Percentiles rank a stretch among this genome's conserved stretches.
These are phyloP conservation scores for Stomatorhinus ivindoensis DNA, from an alignment of 2,113 vertebrate species.

Conservation along the genomic window DNA sequence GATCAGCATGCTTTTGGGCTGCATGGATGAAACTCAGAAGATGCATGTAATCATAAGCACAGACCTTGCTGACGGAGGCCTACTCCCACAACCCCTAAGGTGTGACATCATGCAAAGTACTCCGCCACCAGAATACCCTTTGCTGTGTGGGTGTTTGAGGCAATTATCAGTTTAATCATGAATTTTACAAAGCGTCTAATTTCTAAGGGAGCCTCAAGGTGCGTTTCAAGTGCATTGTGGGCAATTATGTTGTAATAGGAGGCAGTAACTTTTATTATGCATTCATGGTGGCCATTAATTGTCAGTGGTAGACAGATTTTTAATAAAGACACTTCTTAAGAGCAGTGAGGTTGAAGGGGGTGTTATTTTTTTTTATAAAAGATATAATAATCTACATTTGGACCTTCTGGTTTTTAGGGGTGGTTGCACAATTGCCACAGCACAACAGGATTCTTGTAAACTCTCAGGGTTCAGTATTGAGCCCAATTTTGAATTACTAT, in stretches of 20 bases:
- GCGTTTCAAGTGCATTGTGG: background rate
- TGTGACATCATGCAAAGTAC: background rate
- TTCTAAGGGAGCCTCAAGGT: slow-evolving; percentile 10
- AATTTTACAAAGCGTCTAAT: background rate
- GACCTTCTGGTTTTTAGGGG: background rate
- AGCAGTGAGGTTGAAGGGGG: background rate
- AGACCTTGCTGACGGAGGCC: background rate
- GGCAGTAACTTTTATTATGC: slow-evolving; percentile 11
- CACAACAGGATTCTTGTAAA: background rate
- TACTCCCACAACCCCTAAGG: background rate
- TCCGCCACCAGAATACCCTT: background rate
- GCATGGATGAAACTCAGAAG: background rate
- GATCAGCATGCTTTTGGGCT: background rate
- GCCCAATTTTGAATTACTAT: slow-evolving; percentile 1
- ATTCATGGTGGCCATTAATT: slow-evolving; percentile 7
- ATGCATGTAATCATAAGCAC: background rate
- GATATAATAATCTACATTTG: background rate
- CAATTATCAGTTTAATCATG: slow-evolving; percentile 6
- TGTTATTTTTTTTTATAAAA: background rate
- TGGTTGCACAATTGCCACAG: background rate
- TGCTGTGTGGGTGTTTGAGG: background rate
- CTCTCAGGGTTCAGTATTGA: background rate
- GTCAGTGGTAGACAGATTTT: slow-evolving; percentile 4
- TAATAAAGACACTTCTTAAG: slow-evolving; percentile 9
- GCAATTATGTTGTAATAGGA: slow-evolving; percentile 5